Conservation (phyloP, 2,888 invertebrate genomes). For the Spialia ferax region DNA sequence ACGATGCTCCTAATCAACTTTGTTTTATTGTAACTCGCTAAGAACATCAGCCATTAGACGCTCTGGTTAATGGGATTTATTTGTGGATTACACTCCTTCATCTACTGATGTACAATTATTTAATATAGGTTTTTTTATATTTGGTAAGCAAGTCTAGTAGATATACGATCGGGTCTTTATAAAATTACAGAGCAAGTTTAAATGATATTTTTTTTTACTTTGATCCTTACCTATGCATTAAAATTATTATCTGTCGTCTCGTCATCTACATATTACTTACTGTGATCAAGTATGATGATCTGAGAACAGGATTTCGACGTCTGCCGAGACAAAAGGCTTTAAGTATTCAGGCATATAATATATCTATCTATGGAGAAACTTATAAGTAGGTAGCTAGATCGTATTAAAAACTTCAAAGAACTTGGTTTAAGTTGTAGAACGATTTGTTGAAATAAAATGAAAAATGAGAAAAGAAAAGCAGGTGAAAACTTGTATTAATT, state of each 20-base stretch:
- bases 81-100: constrained; percentile 46
- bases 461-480: too few relatives aligned
- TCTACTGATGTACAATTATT: constrained; percentile 1
- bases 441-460: too few relatives aligned
- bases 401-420: too few relatives aligned
- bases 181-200: not conserved
- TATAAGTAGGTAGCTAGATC: too few relatives aligned
- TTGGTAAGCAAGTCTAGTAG: not conserved
- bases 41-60: constrained; percentile 56
- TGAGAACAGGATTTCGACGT: too few relatives aligned
- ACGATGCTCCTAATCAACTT: constrained; percentile 65
- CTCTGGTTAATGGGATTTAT: constrained; percentile 67
- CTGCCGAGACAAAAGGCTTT: not conserved
- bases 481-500: too few relatives aligned
- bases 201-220: not conserved
- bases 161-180: not conserved
- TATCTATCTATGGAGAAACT: too few relatives aligned
- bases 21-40: constrained; percentile 64
- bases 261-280: not conserved
- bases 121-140: not conserved
- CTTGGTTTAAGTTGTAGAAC: too few relatives aligned
- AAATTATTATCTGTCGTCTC: not conserved
- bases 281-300: not conserved
- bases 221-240: not conserved
- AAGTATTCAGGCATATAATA: too few relatives aligned